Conservation (phyloP, 2,113 vertebrate species). For the Corythaeola cristata region DNA sequence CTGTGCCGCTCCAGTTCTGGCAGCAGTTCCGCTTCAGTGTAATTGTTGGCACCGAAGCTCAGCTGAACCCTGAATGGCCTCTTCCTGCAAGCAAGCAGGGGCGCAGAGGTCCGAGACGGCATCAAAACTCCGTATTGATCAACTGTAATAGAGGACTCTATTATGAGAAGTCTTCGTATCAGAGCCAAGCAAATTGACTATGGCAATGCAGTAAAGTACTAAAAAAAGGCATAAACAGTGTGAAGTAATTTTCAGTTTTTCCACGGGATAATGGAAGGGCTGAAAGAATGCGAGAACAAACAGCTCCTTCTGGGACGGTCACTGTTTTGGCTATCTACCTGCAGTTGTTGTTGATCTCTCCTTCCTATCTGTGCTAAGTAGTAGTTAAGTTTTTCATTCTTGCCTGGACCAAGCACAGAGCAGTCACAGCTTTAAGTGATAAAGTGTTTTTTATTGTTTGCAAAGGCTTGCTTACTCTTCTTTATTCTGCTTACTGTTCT, state of each 20-base stretch:
- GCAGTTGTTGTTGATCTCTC: conserved; percentile 41
- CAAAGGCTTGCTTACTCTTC: conserved; percentile 72
- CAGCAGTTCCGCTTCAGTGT: conserved; percentile 47
- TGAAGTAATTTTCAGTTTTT: conserved; percentile 62
- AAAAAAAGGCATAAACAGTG: conserved; percentile 48
- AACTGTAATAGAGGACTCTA: conserved; percentile 54
- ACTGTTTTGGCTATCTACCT: conserved; percentile 48
- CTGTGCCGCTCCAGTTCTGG: conserved; percentile 48
- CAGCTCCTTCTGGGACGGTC: conserved; percentile 55
- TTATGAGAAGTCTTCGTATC: conserved; percentile 47
- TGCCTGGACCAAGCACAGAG: not conserved
- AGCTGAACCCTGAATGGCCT: conserved; percentile 42
- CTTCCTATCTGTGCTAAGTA: conserved; percentile 44
- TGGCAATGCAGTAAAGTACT: not conserved
- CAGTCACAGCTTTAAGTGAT: conserved; percentile 61
- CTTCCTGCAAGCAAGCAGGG: conserved; percentile 58
- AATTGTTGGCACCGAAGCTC: conserved; percentile 57
- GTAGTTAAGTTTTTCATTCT: conserved; percentile 42
- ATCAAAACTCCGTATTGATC: conserved; percentile 61
- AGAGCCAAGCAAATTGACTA: conserved; percentile 40
- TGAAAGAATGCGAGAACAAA: conserved; percentile 59
- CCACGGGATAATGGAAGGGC: conserved; percentile 44
- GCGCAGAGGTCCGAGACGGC: not conserved
- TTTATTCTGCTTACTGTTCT: conserved; percentile 71
- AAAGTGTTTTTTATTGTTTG: conserved; percentile 51